Base-by-base conservation (phyloP, 2,797 vertebrate species). In the Epinephelus coioides region DNA sequence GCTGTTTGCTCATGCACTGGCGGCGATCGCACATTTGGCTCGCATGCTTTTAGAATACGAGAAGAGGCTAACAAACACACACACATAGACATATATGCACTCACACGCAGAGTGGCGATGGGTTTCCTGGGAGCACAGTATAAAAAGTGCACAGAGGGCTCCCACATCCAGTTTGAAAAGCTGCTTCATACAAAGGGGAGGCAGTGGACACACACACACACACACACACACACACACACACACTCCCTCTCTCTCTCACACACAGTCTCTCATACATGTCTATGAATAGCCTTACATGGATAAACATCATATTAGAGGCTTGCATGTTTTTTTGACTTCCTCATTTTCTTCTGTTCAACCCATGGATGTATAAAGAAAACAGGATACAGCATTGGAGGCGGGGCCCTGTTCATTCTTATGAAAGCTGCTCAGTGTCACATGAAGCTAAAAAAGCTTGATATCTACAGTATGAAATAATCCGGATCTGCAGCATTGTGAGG, bases 151-250 rank as follows among this genome's bases (percentile, higher is more conserved):
- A 88, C 85, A 84, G 84, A 90, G 82, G 63, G 76, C 67, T 82
- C 88, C 46, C 81, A 90, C 88, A 87, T 87, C 51, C 55, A 81
- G 19, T 79, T 71, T 91, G 83, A 86, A 88, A 89, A 79, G 84
- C 78, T 34, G 56, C 85, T 73, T 85, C 77, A 72, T 75, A 86
- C 80, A 88, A 88, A 85, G 56, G 65, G 59, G 63, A 87, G 66
- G 51, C 38, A 64, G 56, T 49, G 14, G 25, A 61, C 19, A 76
- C 69, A 69, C 66, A 59, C 46, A 56, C 69, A 71, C 61, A 62
- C 62, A 73, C 65, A 62, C 65, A 62, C 63, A 25, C 68, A 50
- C 68, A 49, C 66, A 64, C 49, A 61, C 55, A 59, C 66, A 64
- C 73, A 51, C 57, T 19, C 66, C 47, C 61, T 38, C 54, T 21